A percentile compares a stretch with the other conserved stretches of the same genome.
phyloP scores from a whole-genome alignment of 2,797 vertebrate species.

The Lepilemur septentrionalis region DNA sequence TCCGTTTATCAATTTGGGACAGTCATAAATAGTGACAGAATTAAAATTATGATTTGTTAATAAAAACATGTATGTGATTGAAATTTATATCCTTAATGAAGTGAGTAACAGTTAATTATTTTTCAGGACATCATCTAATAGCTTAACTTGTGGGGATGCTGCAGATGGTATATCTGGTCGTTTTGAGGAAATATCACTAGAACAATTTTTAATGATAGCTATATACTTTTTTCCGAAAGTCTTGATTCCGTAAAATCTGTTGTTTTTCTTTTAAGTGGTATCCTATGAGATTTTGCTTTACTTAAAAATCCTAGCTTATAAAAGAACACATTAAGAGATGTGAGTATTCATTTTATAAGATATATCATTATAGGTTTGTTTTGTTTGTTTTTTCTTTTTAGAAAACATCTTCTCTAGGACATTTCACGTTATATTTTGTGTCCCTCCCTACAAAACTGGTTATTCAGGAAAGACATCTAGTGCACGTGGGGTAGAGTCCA shows the following conservation, averaged over 20 bases:
- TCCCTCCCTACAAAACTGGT: neutral
- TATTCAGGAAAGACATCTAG: neutral
- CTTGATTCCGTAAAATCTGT: neutral
- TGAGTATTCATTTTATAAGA: neutral
- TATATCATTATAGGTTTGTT: neutral
- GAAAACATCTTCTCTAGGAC: neutral
- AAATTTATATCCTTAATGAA: slow-evolving; percentile 30
- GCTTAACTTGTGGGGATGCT: neutral
- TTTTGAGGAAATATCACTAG: neutral
- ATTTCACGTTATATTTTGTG: neutral
- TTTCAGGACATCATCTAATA: neutral
- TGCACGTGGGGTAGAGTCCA: neutral
- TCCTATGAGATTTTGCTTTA: neutral
- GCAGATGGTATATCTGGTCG: neutral
- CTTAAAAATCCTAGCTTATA: neutral
- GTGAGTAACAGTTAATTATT: neutral
- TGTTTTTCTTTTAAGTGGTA: neutral
- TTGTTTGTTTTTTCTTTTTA: neutral
- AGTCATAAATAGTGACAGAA: neutral
- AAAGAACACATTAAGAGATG: neutral
- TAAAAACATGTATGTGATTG: neutral
- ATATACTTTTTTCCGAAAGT: neutral
- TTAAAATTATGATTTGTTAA: slow-evolving; percentile 20
- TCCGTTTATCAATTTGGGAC: neutral
- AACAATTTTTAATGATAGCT: neutral